Evolutionary conservation across 2,888 invertebrate genomes (phyloP), one percentile per base, ranked within the genome.

Genomic region (Epinotia ramella): DNA sequence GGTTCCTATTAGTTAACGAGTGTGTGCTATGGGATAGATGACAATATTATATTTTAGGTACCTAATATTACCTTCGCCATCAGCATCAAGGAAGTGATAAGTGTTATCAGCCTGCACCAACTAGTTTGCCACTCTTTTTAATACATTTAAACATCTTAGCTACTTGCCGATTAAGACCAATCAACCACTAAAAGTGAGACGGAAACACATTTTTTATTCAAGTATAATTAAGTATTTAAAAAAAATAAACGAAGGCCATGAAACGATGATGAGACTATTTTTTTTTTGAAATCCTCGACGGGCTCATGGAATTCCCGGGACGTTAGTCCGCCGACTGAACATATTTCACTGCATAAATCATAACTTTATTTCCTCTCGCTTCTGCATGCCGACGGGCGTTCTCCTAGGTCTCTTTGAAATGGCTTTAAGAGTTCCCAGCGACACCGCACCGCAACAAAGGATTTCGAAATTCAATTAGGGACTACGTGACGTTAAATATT

Each of bases 281-380:
- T 18, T 16, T 28, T 28, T 28, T 28, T 28, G 2, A 28, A n/a
- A 62, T 33, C 7, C 33, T 33, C 1, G n/a, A 62, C 62, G 33
- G 9, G 16, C 40, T 40, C 40, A 16, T 4, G 2, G 16, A 59
- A 20, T 7, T 33, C 2, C 16, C 33, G 6, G 84, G 85, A 86
- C 85, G 84, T 82, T 85, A 73, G 84, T 83, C 82, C 85, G 84
- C n/a, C n/a, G n/a, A n/a, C n/a, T 53, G 53, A 53, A 53, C 53
- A 53, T n/a, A 94, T 92, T 93, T 92, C 90, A 89, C 89, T 91
- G 90, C 90, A 93, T 94, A 94, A 93, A 93, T 94, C 93, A 93
- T 91, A 93, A 93, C 90, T 93, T 93, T 93, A 93, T 93, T 93
- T 93, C 93, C 93, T 93, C 91, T 91, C 90, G 89, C 87, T 92